phyloP scores from a whole-genome alignment of 2,888 invertebrate species.

The Eudasyphora cyanicolor region DNA sequence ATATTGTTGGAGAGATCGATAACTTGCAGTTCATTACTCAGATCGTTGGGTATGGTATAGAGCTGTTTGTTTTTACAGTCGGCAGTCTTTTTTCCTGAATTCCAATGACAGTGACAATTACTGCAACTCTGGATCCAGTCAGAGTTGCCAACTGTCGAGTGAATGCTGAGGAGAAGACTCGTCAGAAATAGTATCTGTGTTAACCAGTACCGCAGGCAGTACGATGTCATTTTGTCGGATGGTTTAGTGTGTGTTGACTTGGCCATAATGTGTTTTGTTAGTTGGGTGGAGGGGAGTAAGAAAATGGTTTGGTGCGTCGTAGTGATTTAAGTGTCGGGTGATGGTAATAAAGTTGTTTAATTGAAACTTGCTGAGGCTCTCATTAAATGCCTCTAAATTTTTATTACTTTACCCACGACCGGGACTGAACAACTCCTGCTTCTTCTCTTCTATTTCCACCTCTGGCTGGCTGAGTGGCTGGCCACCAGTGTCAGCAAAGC shows the following conservation, averaged over 20 bases:
- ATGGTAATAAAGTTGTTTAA: slow-evolving; percentile 37
- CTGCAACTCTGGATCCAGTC: slow-evolving; percentile 79
- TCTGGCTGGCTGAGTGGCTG: background rate
- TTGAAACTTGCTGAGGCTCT: slow-evolving; percentile 37
- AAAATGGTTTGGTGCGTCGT: background rate
- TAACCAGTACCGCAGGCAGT: slow-evolving; percentile 31
- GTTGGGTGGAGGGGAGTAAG: background rate
- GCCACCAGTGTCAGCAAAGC: slow-evolving; percentile 16
- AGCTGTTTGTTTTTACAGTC: slow-evolving; percentile 87
- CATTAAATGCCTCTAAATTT: slow-evolving; percentile 48
- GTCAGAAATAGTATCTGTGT: slow-evolving; percentile 34
- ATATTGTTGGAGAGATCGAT: slow-evolving; percentile 88
- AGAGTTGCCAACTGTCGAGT: slow-evolving; percentile 69
- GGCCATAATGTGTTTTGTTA: slow-evolving; percentile 6
- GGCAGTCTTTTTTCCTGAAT: slow-evolving; percentile 90
- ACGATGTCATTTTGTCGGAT: slow-evolving; percentile 17
- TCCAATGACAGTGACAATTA: slow-evolving; percentile 91
- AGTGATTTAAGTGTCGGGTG: background rate
- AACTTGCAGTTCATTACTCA: slow-evolving; percentile 87
- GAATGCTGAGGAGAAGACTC: slow-evolving; percentile 61
- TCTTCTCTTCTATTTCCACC: background rate
- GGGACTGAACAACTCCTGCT: too few species aligned
- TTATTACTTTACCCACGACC: background rate
- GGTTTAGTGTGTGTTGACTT: background rate
- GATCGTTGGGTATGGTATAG: slow-evolving; percentile 85